These are phyloP conservation scores for Lagodon rhomboides DNA, from an alignment of 2,797 vertebrate species.

Conservation along the genomic window DNA sequence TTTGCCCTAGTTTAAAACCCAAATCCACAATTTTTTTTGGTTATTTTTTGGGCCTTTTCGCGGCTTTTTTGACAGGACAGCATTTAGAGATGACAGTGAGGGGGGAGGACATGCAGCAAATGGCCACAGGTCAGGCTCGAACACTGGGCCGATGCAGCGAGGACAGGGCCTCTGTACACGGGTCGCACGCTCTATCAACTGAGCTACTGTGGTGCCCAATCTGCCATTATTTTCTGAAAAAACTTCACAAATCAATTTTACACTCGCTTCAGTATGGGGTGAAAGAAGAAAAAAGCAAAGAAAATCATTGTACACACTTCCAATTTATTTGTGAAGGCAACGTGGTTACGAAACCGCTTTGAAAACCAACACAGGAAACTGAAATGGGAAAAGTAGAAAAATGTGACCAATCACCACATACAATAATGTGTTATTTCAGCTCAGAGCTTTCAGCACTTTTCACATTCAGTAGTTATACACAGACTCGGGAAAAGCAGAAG, in stretches of 20 bases:
- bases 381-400: constrained; percentile 28
- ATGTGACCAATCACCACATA: constrained; percentile 20
- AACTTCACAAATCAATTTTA: background rate
- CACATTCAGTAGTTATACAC: background rate
- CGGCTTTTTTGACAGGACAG: no score
- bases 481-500: background rate
- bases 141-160: no score
- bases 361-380: constrained; percentile 30
- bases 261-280: background rate
- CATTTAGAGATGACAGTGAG: no score
- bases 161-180: no score
- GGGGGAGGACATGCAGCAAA: no score
- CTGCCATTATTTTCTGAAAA: background rate
- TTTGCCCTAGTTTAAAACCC: constrained; percentile 4
- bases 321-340: constrained; percentile 5
- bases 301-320: background rate
- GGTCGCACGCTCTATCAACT: no score
- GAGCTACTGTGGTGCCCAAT: no score
- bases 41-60: no score
- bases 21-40: background rate
- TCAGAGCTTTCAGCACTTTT: constrained; percentile 16
- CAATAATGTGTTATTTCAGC: background rate
- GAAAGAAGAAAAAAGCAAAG: background rate
- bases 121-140: no score
- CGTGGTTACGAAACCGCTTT: constrained; percentile 13